Conservation (phyloP, 2,797 vertebrate species). For the Chaetodon trifasciatus region DNA sequence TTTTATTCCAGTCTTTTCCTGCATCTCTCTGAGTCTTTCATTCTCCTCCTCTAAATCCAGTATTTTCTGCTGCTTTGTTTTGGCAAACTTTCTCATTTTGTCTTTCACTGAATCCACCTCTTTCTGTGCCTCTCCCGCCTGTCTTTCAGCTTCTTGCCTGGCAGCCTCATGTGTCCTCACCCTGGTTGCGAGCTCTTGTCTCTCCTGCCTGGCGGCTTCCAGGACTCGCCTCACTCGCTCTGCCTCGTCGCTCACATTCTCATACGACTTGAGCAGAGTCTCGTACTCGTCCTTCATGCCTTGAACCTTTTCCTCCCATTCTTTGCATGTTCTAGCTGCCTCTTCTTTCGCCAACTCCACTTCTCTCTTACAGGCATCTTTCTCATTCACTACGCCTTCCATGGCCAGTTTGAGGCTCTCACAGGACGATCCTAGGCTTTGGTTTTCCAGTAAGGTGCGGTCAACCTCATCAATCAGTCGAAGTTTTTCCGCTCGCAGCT, state of each 20-base stretch:
- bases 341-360: slow-evolving; percentile 82
- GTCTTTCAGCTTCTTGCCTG: slow-evolving; percentile 87
- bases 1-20: slow-evolving; percentile 74
- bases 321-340: slow-evolving; percentile 79
- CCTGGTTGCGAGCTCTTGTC: slow-evolving; percentile 89
- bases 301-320: slow-evolving; percentile 89
- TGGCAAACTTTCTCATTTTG: slow-evolving; percentile 98
- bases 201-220: slow-evolving; percentile 92
- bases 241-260: slow-evolving; percentile 94
- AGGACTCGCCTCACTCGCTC: slow-evolving; percentile 92
- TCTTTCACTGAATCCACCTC: slow-evolving; percentile 93
- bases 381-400: slow-evolving; percentile 89
- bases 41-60: slow-evolving; percentile 96
- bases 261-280: slow-evolving; percentile 94
- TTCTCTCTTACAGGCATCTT: slow-evolving; percentile 86
- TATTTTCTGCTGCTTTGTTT: slow-evolving; percentile 98
- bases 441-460: slow-evolving; percentile 89
- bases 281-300: slow-evolving; percentile 97
- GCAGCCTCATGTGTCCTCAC: slow-evolving; percentile 86
- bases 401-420: slow-evolving; percentile 93
- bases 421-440: slow-evolving; percentile 89
- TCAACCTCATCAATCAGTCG: slow-evolving; percentile 91
- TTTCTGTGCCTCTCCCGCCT: slow-evolving; percentile 87
- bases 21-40: slow-evolving; percentile 87
- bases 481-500: slow-evolving; percentile 86